Conservation (phyloP, 1,140 invertebrate genomes). For the Coenobita brevimanus region DNA sequence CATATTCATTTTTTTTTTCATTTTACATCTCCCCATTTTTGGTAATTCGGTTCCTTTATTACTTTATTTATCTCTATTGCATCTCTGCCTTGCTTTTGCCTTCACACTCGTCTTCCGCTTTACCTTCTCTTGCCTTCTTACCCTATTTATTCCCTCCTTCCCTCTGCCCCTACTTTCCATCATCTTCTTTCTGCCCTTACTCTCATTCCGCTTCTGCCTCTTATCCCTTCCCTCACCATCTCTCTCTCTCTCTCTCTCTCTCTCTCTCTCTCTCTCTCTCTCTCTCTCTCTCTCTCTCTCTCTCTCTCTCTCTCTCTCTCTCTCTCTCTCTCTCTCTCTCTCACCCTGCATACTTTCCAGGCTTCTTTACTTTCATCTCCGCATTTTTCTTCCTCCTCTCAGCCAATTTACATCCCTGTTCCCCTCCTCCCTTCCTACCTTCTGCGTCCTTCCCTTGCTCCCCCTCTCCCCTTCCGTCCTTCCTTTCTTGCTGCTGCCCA, state of each 20-base stretch:
- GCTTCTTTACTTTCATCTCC: background rate
- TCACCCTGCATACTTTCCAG: background rate
- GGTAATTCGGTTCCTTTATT: too few relatives aligned
- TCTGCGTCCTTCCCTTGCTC: background rate
- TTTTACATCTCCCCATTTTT: too few relatives aligned
- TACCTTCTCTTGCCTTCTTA: too few relatives aligned
- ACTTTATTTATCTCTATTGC: too few relatives aligned
- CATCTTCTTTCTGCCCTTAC: background rate
- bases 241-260: background rate
- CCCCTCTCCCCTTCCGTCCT: background rate
- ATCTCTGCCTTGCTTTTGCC: too few relatives aligned
- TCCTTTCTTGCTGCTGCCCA: background rate
- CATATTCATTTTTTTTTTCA: too few relatives aligned
- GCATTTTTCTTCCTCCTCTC: background rate
- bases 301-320: slow-evolving; percentile 2
- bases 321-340: background rate
- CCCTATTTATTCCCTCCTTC: too few relatives aligned
- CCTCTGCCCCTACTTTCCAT: too few relatives aligned
- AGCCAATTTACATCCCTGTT: background rate
- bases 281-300: background rate
- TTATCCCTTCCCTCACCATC: background rate
- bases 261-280: background rate
- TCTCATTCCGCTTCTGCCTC: background rate
- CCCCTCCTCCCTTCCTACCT: background rate
- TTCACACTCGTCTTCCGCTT: too few relatives aligned